These are phyloP conservation scores for Cinclus mexicanus DNA, from an alignment of 2,113 vertebrate genomes.

Conservation along the genomic window DNA sequence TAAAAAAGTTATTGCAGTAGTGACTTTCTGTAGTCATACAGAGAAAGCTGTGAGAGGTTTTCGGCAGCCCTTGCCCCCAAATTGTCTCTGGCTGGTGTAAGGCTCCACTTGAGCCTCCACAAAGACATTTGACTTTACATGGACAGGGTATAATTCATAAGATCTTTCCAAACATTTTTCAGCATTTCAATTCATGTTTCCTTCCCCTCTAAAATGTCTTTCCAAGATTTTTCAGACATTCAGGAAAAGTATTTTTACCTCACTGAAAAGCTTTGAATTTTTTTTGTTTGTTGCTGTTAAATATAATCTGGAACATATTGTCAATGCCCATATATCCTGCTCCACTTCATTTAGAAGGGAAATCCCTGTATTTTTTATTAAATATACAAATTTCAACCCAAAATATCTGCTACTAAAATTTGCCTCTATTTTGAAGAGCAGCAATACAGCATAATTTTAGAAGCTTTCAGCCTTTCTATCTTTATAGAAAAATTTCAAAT, in stretches of 20 bases:
- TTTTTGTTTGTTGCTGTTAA: not conserved
- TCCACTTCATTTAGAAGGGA: not conserved
- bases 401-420: not conserved
- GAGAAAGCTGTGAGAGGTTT: not conserved
- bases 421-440: not conserved
- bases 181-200: not conserved
- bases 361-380: not conserved
- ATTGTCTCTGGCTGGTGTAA: fast-evolving
- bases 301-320: not conserved
- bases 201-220: not conserved
- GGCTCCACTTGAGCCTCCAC: not conserved
- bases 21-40: not conserved
- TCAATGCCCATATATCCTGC: not conserved
- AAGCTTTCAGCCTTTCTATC: not conserved
- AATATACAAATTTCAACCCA: not conserved
- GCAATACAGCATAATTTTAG: not conserved
- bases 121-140: not conserved
- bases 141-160: not conserved
- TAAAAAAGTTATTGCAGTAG: not conserved
- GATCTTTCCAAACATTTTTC: not conserved
- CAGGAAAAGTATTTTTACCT: not conserved
- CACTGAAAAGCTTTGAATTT: not conserved
- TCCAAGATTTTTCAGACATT: not conserved
- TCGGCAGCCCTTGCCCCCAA: not conserved
- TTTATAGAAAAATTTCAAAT: not conserved